Evolutionary conservation across 2,113 vertebrate species (phyloP), one percentile per base, ranked within the genome.

Genomic region (Arenaria interpres): DNA sequence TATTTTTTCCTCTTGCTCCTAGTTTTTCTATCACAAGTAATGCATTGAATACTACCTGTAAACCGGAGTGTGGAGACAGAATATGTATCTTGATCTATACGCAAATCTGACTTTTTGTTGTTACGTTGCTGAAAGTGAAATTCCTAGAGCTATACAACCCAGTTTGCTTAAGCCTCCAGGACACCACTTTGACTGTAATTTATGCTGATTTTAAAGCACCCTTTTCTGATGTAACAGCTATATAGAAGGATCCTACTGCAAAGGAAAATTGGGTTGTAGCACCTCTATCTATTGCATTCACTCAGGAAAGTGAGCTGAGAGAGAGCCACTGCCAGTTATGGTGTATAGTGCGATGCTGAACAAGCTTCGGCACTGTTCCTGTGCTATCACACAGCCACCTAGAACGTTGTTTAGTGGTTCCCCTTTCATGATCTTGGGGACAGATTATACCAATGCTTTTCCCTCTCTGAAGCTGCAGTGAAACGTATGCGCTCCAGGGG

Each of bases 1-100:
- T 9, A 9, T 39, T 69, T 51, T 37, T 77, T 21, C 10, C 21
- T 10, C 16, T 73, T 77, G 75, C 10, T 76, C 4, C 16, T 75
- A 10, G 10, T 33, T 89, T 50, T 71, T 59, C 17, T 13, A 0
- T 37, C 30, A 10, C 1, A 2, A 74, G 27, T 25, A 48, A 16
- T 46, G 33, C 14, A 8, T 39, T 60, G 30, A 39, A 10, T 84
- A 33, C 30, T 19, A 56, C 35, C 27, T 2, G 0, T 77, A 27
- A 59, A 46, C 5, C 32, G 39, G n/a, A 53, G n/a, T 67, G 7
- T 39, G 56, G 51, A 84, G 24, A 27, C 32, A 74, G 48, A 86
- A 71, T 25, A 28, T 0, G 2, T 8, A 5, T 84, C 11, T 66
- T 77, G 37, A 68, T 66, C 28, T 37, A 0, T 62, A 48, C 0